phyloP scores from a whole-genome alignment of 2,797 vertebrate genomes.

The Danio tinwini region DNA sequence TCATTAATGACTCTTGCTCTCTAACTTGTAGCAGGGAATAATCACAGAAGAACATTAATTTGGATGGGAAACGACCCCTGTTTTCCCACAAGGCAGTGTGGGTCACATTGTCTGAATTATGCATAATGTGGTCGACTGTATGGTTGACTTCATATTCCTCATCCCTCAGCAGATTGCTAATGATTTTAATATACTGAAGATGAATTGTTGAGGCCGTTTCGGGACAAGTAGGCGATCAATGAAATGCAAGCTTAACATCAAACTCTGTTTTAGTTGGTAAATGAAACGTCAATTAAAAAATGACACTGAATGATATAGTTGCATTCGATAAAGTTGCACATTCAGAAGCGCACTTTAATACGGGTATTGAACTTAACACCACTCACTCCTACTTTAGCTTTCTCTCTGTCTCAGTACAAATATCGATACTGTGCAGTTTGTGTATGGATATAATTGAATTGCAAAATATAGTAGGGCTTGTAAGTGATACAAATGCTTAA shows the following conservation, averaged over 20 bases:
- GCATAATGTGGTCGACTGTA: constrained; percentile 13
- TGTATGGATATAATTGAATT: background rate
- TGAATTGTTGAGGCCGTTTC: background rate
- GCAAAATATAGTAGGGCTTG: too few relatives aligned
- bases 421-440: background rate
- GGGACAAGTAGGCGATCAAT: background rate
- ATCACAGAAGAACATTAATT: constrained; percentile 33
- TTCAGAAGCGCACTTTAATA: constrained; percentile 15
- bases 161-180: background rate
- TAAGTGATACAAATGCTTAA: too few relatives aligned
- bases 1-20: constrained; percentile 27
- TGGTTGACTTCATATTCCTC: background rate
- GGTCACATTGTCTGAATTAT: constrained; percentile 25
- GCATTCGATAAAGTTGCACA: background rate
- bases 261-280: background rate
- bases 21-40: constrained; percentile 1
- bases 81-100: constrained; percentile 17
- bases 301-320: background rate
- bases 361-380: constrained; percentile 15
- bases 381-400: background rate
- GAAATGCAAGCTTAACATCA: background rate
- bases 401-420: background rate
- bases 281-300: background rate
- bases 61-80: background rate
- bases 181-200: background rate